Conservation (phyloP, 2,888 invertebrate genomes). For the Neoascia interrupta region DNA sequence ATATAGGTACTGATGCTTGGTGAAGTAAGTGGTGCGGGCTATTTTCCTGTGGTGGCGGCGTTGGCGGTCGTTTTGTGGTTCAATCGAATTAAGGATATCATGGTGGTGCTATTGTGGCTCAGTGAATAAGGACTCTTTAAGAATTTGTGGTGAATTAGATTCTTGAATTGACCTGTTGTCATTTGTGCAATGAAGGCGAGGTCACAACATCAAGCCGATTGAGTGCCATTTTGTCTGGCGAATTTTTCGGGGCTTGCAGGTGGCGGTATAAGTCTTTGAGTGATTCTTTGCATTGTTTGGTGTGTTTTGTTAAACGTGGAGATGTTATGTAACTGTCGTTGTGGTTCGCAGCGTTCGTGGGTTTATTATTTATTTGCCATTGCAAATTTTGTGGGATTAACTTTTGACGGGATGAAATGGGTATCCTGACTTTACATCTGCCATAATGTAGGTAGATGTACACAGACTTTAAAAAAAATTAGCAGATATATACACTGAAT, state of each 20-base stretch:
- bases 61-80: conserved; percentile 52
- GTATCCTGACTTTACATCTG: too few relatives aligned
- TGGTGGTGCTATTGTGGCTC: conserved; percentile 46
- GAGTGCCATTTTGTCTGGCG: conserved; percentile 66
- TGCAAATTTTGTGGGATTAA: conserved; percentile 48
- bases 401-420: conserved; percentile 23
- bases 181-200: conserved; percentile 43
- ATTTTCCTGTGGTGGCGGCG: conserved; percentile 38
- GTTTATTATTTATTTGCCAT: conserved; percentile 24
- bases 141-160: conserved; percentile 43
- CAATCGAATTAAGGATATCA: conserved; percentile 58
- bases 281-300: conserved; percentile 29
- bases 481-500: too few relatives aligned
- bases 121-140: conserved; percentile 16
- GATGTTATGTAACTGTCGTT: conserved; percentile 44
- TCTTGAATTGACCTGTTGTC: conserved; percentile 63
- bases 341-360: conserved; percentile 32
- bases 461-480: too few relatives aligned
- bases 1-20: background rate
- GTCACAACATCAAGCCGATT: conserved; percentile 50
- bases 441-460: too few relatives aligned
- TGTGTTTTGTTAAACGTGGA: conserved; percentile 51
- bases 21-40: conserved; percentile 53
- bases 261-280: conserved; percentile 45
- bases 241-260: background rate